These are phyloP conservation scores for Balearica regulorum DNA, from an alignment of 2,797 vertebrate genomes.

Conservation along the genomic window DNA sequence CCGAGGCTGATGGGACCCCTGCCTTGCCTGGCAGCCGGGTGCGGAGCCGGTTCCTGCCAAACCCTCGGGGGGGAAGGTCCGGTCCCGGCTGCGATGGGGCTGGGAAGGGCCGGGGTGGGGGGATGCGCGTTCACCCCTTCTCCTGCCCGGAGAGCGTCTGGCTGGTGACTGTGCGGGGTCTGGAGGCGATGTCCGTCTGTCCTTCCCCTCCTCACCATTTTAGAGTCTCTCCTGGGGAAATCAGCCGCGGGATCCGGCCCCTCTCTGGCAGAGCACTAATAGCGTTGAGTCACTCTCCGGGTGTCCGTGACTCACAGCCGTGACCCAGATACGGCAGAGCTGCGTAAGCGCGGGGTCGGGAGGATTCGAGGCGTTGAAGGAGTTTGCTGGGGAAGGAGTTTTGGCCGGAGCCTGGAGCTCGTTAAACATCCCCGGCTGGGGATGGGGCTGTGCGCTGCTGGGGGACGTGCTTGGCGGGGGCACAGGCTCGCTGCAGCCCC, in stretches of 20 bases:
- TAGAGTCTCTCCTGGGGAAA: not conserved
- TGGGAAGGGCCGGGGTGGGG: not conserved
- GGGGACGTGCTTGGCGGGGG: not conserved
- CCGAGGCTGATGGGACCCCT: not conserved
- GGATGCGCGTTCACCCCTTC: rapidly evolving
- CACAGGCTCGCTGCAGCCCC: not conserved
- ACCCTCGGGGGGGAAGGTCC: rapidly evolving
- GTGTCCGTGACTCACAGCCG: conserved; percentile 40
- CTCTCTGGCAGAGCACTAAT: not conserved
- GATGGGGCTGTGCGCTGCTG: rapidly evolving
- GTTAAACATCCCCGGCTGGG: not conserved
- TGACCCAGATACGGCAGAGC: conserved; percentile 55
- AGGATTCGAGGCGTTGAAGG: not conserved
- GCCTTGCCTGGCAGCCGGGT: rapidly evolving
- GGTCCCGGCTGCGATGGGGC: not conserved
- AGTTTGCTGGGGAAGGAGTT: not conserved
- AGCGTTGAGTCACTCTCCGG: conserved; percentile 5
- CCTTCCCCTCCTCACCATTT: not conserved
- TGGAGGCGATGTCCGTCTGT: not conserved
- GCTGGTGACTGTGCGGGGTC: rapidly evolving
- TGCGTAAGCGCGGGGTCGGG: not conserved
- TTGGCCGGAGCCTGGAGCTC: not conserved
- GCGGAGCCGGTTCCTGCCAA: not conserved
- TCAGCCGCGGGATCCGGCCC: not conserved
- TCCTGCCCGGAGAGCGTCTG: rapidly evolving